Evolutionary conservation across 2,888 invertebrate species (phyloP), one percentile per base, ranked within the genome.

Genomic region (Archaeoteleia sp.): DNA sequence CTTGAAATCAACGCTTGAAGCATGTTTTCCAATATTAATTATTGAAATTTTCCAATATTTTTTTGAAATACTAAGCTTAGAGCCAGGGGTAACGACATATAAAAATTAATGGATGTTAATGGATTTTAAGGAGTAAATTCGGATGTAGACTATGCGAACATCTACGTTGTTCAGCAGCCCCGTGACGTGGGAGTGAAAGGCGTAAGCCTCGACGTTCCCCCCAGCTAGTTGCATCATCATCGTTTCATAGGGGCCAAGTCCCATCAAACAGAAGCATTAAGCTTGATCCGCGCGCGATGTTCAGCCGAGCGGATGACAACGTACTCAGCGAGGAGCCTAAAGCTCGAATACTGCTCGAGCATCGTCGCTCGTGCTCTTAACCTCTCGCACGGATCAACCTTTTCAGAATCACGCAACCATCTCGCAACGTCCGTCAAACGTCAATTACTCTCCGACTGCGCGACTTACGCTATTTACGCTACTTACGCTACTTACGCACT

Each of bases 301-400:
- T 84, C 84, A 84, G 76, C 82, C 82, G 66, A 80, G 78, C 84
- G 83, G 77, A 84, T 85, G 85, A 85, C 85, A 85, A 84, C 83
- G 80, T 82, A 82, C 84, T 84, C 84, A 75, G 73, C 76, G 74
- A 62, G 57, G 61, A 58, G 49, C 69, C 63, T 42, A 65, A 61
- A 71, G 58, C 67, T 61, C 70, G 48, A 45, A 30, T 62, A n/a
- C 53, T 62, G 54, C 48, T n/a, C n/a, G 20, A 20, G 2, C 20
- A 20, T 4, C 20, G 30, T 46, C 20, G 15, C 45, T 15, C 8
- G 27, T 23, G 25, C 48, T 30, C 29, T 69, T 61, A 55, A 63
- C 69, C 55, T 65, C 55, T 65, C 34, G 58, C 54, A 40, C 32
- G 46, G 23, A 51, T 34, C 39, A 54, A 42, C 15, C 66, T 67